A percentile compares a stretch with the other conserved stretches of the same genome.
Evolutionary conservation across 2,113 vertebrate genomes (phyloP).

Genomic region (Hoplias malabaricus): DNA sequence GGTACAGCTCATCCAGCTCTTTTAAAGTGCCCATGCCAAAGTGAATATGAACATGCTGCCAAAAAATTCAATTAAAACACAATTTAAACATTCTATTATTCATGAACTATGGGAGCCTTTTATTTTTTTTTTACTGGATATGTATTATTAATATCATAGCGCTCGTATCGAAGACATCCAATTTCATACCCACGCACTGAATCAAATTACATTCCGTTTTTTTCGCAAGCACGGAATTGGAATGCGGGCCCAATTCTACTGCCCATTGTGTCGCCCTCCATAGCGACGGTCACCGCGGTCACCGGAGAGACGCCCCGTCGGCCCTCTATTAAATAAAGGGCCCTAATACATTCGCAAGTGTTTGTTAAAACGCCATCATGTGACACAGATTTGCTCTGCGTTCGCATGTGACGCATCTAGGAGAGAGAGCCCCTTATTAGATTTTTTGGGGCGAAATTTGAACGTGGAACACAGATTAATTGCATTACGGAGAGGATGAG

Average conservation of each 20-base stretch:
- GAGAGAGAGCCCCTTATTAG: slow-evolving; percentile 50
- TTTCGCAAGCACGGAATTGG: slow-evolving; percentile 44
- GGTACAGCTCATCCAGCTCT: not conserved
- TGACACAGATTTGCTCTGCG: slow-evolving; percentile 38
- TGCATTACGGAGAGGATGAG: slow-evolving; percentile 47
- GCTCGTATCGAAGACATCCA: slow-evolving; percentile 43
- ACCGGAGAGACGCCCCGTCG: slow-evolving; percentile 23
- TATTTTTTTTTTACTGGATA: slow-evolving; percentile 35
- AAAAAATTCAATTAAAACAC: slow-evolving; percentile 58
- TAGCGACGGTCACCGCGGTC: slow-evolving; percentile 23
- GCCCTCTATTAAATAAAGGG: slow-evolving; percentile 37
- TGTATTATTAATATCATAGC: slow-evolving; percentile 56
- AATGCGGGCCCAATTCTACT: slow-evolving; percentile 1
- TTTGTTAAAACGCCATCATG: slow-evolving; percentile 42
- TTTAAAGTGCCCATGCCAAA: slow-evolving; percentile 17
- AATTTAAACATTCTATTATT: slow-evolving; percentile 57
- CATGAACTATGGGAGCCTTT: slow-evolving; percentile 44
- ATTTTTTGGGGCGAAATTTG: slow-evolving; percentile 51
- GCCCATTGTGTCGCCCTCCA: slow-evolving; percentile 30
- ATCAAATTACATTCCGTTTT: slow-evolving; percentile 48
- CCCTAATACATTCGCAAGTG: slow-evolving; percentile 38
- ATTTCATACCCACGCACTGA: slow-evolving; percentile 43
- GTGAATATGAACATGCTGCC: slow-evolving; percentile 34
- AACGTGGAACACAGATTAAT: slow-evolving; percentile 53
- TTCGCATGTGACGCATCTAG: slow-evolving; percentile 38